Base-by-base conservation (phyloP, 2,888 invertebrate species). In the Drepana falcataria region DNA sequence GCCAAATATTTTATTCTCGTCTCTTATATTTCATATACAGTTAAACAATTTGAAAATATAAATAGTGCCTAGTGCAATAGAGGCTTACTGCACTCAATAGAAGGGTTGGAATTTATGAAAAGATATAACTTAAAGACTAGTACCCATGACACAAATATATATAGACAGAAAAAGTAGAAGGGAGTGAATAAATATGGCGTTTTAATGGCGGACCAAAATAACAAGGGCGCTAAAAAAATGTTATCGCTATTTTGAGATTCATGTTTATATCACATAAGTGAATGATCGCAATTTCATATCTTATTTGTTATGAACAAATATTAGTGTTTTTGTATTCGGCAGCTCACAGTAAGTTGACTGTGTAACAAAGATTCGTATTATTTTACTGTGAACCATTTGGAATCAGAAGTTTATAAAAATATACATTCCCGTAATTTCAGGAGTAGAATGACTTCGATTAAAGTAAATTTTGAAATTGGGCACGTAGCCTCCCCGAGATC, bases 401-500 rank as follows among this genome's bases (percentile, higher is more conserved):
- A 64, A 66, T 58, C 61, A 48, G 34, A 54, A 41, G 48, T 53
- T 54, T 49, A 21, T 21, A 1, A 21, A 21, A 21, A 21, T 21
- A 21, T 6, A 34, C 55, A 54, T 61, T 57, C 55, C 49, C 55
- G 4, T 48, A 57, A 48, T 75, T 77, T 60, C 69, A 76, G 80
- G 61, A 68, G 59, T 60, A 85, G 63, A 73, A 91, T 91, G 91
- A 79, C 88, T 37, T 74, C 81, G 56, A 85, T 91, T 68, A 90
- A 85, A 79, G 96, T 98, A 70, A 95, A 94, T 81, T 94, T 98
- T 77, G 98, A 98, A 92, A 95, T 98, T 82, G 98, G 98, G 64
- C 98, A 99, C 87, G 94, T 94, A 85, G 97, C 98, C 64, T 93
- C 94, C 59, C 82, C 97, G 68, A 94, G 96, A 74, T 93, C 94